These are phyloP conservation scores for Lepidotrigona ventralis DNA, from an alignment of 1,140 invertebrate genomes.

Conservation along the genomic window DNA sequence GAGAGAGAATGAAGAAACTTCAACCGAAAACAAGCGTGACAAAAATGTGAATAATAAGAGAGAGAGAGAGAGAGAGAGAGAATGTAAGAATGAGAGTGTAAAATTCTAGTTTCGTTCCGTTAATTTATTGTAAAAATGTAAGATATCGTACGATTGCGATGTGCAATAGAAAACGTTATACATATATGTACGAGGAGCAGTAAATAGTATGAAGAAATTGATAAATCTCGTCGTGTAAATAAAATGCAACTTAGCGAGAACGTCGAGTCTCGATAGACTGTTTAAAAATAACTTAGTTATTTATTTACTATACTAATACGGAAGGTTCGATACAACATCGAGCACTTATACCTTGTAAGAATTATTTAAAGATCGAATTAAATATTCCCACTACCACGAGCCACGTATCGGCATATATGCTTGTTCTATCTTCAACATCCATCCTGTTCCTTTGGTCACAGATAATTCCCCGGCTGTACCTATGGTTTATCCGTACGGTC, in stretches of 20 bases:
- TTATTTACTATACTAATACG: slow-evolving; percentile 76
- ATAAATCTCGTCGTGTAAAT: slow-evolving; percentile 73
- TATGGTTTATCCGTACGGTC: neutral
- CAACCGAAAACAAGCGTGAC: neutral
- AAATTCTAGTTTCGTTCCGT: slow-evolving; percentile 57
- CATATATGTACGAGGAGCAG: slow-evolving; percentile 53
- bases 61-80: neutral
- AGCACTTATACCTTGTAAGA: slow-evolving; percentile 71
- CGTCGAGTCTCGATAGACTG: slow-evolving; percentile 77
- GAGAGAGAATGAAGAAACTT: neutral
- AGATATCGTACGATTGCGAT: slow-evolving; percentile 74
- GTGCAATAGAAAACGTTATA: slow-evolving; percentile 76
- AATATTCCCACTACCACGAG: slow-evolving; percentile 76
- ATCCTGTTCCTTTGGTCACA: neutral
- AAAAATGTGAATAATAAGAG: neutral
- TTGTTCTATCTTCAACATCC: slow-evolving; percentile 45
- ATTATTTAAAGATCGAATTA: slow-evolving; percentile 79
- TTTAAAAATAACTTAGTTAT: slow-evolving; percentile 80
- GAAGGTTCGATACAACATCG: slow-evolving; percentile 50
- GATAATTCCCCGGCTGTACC: neutral
- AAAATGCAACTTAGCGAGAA: slow-evolving; percentile 72
- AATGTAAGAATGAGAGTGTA: neutral
- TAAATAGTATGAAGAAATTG: slow-evolving; percentile 46
- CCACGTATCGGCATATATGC: slow-evolving; percentile 37
- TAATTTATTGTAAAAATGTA: slow-evolving; percentile 80